These are phyloP conservation scores for Kryptolebias marmoratus DNA, from an alignment of 2,113 vertebrate species.

Conservation along the genomic window DNA sequence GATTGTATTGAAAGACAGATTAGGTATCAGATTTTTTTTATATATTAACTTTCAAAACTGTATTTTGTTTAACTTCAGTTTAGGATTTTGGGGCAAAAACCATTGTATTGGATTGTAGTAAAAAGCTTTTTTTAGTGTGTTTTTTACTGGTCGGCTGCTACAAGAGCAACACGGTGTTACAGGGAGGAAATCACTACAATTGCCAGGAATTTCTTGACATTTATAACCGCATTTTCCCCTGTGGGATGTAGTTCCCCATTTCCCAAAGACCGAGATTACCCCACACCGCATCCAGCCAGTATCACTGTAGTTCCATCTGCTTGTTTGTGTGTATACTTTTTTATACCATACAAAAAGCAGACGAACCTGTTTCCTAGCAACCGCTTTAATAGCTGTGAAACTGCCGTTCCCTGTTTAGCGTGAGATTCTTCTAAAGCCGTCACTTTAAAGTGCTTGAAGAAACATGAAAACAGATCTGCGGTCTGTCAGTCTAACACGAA, in stretches of 20 bases:
- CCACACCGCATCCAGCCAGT: not conserved
- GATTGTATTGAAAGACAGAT: no score
- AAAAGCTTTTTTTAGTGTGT: not conserved
- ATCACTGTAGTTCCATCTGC: constrained; percentile 25
- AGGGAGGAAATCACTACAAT: not conserved
- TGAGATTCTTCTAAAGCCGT: constrained; percentile 41
- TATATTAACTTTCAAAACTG: no score
- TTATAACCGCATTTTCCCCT: not conserved
- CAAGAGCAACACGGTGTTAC: not conserved
- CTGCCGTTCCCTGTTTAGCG: constrained; percentile 19
- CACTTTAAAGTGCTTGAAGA: constrained; percentile 43
- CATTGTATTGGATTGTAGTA: not conserved
- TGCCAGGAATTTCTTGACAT: constrained; percentile 11
- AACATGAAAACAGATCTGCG: constrained; percentile 44
- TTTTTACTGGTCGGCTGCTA: not conserved
- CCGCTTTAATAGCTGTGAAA: constrained; percentile 47
- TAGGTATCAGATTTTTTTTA: no score
- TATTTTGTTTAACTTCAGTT: not conserved
- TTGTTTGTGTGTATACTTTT: constrained; percentile 29
- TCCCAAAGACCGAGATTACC: constrained; percentile 17
- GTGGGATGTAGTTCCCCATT: not conserved
- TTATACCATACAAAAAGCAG: constrained; percentile 29
- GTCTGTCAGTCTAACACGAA: constrained; percentile 29
- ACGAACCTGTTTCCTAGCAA: constrained; percentile 66
- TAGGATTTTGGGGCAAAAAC: not conserved